Evolutionary conservation across 2,113 vertebrate species (phyloP).

Genomic region (Coptodon rendalli): DNA sequence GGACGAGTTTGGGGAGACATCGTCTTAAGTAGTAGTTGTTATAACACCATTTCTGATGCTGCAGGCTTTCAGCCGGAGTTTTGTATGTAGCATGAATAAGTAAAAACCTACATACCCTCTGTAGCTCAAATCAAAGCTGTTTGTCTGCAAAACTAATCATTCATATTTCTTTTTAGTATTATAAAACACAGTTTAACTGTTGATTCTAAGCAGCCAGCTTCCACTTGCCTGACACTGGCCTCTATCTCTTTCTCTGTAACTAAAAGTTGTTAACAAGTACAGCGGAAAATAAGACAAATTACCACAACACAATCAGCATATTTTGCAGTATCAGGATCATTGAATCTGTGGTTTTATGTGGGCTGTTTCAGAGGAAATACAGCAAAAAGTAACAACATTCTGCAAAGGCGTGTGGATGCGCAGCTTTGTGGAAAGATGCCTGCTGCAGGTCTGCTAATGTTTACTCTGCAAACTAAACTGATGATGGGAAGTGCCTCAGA

Average conservation of each 20-base stretch:
- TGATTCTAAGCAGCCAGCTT: not conserved
- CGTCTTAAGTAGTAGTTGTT: not conserved
- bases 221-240: not conserved
- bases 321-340: not conserved
- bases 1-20: not conserved
- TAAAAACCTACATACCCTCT: not conserved
- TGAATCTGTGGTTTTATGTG: not conserved
- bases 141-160: not conserved
- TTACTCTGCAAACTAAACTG: not conserved
- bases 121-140: not conserved
- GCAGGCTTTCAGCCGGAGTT: not conserved
- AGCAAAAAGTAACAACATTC: not conserved
- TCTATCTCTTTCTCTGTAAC: not conserved
- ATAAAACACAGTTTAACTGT: not conserved
- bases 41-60: not conserved
- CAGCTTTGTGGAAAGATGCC: not conserved
- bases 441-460: not conserved
- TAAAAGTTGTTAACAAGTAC: not conserved
- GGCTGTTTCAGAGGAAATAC: not conserved
- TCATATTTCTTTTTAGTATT: accelerated
- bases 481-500: not conserved
- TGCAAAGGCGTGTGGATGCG: not conserved
- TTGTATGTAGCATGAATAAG: not conserved
- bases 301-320: not conserved
- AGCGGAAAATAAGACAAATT: not conserved